Evolutionary conservation across 2,797 vertebrate species (phyloP).

Genomic region (Gobio occitaniae): DNA sequence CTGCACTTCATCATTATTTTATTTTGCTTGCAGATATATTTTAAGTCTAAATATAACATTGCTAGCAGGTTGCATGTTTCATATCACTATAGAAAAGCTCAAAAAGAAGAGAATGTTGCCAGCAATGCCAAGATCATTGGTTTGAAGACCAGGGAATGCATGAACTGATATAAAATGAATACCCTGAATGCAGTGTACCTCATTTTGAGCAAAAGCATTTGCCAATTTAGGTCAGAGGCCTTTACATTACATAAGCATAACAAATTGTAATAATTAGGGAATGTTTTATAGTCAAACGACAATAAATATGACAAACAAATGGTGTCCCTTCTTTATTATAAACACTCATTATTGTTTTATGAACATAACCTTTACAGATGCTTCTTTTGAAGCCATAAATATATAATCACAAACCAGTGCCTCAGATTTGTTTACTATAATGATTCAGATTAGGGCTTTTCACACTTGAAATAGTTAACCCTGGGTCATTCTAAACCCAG

Average conservation of each 20-base stretch:
- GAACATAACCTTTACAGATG: not conserved
- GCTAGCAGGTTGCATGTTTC: not conserved
- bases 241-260: not conserved
- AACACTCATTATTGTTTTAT: not conserved
- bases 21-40: not conserved
- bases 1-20: not conserved
- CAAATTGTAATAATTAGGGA: not conserved
- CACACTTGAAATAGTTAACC: not conserved
- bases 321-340: not conserved
- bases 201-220: not conserved
- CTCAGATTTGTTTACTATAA: not conserved
- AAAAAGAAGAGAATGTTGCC: not conserved
- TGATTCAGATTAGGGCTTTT: not conserved
- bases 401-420: not conserved
- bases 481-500: not conserved
- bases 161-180: not conserved
- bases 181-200: not conserved
- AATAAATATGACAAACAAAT: slow-evolving; percentile 1
- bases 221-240: not conserved
- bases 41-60: slow-evolving; percentile 1
- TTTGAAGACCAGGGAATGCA: not conserved
- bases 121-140: not conserved
- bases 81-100: not conserved
- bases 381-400: not conserved
- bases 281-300: not conserved